Conservation (phyloP, 2,888 invertebrate genomes). For the Calephelis perditalis region DNA sequence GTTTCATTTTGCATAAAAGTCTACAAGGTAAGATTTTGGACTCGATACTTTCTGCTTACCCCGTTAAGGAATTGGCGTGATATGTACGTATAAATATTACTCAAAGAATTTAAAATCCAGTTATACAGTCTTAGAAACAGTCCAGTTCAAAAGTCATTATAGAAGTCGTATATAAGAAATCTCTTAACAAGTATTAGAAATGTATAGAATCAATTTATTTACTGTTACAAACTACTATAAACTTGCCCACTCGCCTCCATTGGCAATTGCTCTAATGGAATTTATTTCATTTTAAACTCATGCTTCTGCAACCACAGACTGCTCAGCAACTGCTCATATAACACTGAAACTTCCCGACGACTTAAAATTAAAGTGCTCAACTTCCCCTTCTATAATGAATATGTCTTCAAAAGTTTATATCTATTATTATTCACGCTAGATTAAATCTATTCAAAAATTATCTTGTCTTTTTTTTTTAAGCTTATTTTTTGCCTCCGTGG, state of each 20-base stretch:
- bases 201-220: conserved; percentile 18
- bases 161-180: background rate
- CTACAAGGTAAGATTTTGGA: too few relatives aligned
- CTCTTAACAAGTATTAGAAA: conserved; percentile 12
- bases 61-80: too few relatives aligned
- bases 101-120: too few relatives aligned
- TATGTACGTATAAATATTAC: too few relatives aligned
- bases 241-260: conserved; percentile 47
- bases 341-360: conserved; percentile 20
- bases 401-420: conserved; percentile 14
- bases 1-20: too few relatives aligned
- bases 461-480: too few relatives aligned
- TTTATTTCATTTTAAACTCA: conserved; percentile 62
- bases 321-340: conserved; percentile 20
- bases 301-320: conserved; percentile 32
- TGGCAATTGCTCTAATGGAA: conserved; percentile 70
- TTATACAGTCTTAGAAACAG: conserved; percentile 11
- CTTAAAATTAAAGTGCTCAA: conserved; percentile 19
- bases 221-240: conserved; percentile 31
- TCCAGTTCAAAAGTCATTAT: conserved; percentile 1
- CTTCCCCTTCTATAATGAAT: conserved; percentile 15
- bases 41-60: too few relatives aligned
- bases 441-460: background rate
- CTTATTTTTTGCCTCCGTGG: too few relatives aligned
- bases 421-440: conserved; percentile 10